Evolutionary conservation across 2,113 vertebrate genomes (phyloP).

Genomic region (Pandion haliaetus): DNA sequence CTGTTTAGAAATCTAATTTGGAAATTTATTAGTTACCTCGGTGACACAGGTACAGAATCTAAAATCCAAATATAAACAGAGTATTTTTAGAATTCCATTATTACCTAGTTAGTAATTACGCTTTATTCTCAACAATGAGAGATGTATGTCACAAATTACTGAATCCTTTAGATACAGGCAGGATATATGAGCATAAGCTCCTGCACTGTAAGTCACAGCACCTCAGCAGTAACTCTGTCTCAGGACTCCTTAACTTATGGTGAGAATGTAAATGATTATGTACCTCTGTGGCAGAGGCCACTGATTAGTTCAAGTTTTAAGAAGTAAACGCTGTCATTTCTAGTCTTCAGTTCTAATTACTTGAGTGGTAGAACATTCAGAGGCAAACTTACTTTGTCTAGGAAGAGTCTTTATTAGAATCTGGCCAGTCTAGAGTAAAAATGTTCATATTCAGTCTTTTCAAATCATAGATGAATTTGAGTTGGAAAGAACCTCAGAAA

Average conservation of each 20-base stretch:
- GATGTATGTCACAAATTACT: neutral
- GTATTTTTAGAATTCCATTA: neutral
- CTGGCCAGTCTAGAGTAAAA: neutral
- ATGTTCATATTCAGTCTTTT: neutral
- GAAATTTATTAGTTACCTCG: neutral
- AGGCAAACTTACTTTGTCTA: neutral
- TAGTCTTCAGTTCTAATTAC: neutral
- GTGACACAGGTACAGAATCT: neutral
- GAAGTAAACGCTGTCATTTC: neutral
- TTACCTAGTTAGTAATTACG: neutral
- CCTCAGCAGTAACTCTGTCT: neutral
- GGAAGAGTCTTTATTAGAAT: neutral
- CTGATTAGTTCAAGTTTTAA: neutral
- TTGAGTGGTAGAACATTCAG: neutral
- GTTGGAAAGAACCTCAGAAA: neutral
- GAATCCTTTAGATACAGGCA: neutral
- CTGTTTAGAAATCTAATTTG: neutral
- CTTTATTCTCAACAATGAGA: neutral
- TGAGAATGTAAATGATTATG: neutral
- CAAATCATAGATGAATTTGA: rapidly evolving
- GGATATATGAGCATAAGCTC: neutral
- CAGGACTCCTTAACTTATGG: neutral
- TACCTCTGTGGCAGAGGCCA: neutral
- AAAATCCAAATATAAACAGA: neutral
- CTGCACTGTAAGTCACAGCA: neutral